A percentile compares a stretch with the other conserved stretches of the same genome.
Evolutionary conservation across 2,888 invertebrate species (phyloP).

Genomic region (Tipula lateralis): DNA sequence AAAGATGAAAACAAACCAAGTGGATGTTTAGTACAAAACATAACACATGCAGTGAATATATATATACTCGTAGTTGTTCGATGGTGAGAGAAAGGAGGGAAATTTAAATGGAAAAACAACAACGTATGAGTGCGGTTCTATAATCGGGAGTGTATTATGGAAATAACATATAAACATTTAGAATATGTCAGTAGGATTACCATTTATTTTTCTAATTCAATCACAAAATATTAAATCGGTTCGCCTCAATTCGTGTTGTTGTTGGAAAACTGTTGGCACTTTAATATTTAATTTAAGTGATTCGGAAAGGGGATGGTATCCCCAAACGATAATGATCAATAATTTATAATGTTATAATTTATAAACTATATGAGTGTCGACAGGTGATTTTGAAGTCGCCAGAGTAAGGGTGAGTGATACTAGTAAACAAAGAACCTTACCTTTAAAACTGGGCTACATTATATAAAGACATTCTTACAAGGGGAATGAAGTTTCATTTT

Average conservation of each 20-base stretch:
- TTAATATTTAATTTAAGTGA: not conserved
- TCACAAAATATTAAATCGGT: not conserved
- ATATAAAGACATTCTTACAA: too few species aligned
- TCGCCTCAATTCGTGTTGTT: not conserved
- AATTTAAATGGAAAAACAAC: not conserved
- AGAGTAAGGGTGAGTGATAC: too few species aligned
- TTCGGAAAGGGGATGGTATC: not conserved
- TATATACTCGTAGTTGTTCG: not conserved
- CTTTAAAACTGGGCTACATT: too few species aligned
- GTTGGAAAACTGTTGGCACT: not conserved
- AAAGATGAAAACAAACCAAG: not conserved
- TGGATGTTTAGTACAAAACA: not conserved
- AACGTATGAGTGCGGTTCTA: not conserved
- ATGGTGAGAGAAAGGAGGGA: not conserved
- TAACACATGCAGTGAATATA: not conserved
- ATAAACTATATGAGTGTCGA: not conserved
- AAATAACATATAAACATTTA: not conserved
- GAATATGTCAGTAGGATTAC: not conserved
- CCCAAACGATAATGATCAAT: not conserved
- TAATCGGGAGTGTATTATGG: slow-evolving; percentile 9
- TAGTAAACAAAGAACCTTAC: too few species aligned
- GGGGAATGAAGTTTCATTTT: too few species aligned
- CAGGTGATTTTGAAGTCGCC: too few species aligned
- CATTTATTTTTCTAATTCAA: not conserved
- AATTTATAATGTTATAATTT: too few species aligned